These are phyloP conservation scores for Macropis europaea DNA, from an alignment of 2,888 invertebrate species.

Conservation along the genomic window DNA sequence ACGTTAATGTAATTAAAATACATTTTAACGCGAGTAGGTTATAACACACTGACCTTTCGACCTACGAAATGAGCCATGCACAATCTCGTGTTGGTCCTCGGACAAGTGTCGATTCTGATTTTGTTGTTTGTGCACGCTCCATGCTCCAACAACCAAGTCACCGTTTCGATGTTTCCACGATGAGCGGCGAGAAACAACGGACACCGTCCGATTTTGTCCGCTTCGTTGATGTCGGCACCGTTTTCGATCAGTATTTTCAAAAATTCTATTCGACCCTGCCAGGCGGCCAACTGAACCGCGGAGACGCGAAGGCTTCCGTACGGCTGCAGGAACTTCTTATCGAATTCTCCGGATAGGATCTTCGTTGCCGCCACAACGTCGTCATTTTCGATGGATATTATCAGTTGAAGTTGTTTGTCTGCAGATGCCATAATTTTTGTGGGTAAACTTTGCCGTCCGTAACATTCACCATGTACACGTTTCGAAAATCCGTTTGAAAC, in stretches of 20 bases:
- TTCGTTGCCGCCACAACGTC: conserved; percentile 27
- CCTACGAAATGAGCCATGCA: conserved; percentile 16
- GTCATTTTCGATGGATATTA: conserved; percentile 50
- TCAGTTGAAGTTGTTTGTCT: conserved; percentile 23
- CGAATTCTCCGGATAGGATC: conserved; percentile 38
- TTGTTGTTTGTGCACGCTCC: conserved; percentile 53
- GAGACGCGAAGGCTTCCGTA: conserved; percentile 54
- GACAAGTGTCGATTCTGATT: conserved; percentile 30
- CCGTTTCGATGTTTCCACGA: conserved; percentile 66
- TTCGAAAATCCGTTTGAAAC: too few relatives aligned
- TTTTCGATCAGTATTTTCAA: conserved; percentile 37
- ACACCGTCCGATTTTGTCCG: conserved; percentile 73
- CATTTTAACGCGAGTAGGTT: too few relatives aligned
- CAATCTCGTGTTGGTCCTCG: neutral
- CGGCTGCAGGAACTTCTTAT: conserved; percentile 31
- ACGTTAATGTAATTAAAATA: too few relatives aligned
- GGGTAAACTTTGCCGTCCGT: too few relatives aligned
- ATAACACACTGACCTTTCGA: conserved; percentile 30
- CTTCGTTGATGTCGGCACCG: conserved; percentile 57
- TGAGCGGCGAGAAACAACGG: conserved; percentile 74
- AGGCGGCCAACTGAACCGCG: conserved; percentile 62
- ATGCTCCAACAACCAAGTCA: conserved; percentile 57
- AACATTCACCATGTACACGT: too few relatives aligned
- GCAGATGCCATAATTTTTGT: conserved; percentile 29
- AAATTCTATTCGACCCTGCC: conserved; percentile 56